Percentiles rank a stretch among this genome's conserved stretches.
These are phyloP conservation scores for Centroberyx gerrardi DNA, from an alignment of 2,797 vertebrate species.

Conservation along the genomic window DNA sequence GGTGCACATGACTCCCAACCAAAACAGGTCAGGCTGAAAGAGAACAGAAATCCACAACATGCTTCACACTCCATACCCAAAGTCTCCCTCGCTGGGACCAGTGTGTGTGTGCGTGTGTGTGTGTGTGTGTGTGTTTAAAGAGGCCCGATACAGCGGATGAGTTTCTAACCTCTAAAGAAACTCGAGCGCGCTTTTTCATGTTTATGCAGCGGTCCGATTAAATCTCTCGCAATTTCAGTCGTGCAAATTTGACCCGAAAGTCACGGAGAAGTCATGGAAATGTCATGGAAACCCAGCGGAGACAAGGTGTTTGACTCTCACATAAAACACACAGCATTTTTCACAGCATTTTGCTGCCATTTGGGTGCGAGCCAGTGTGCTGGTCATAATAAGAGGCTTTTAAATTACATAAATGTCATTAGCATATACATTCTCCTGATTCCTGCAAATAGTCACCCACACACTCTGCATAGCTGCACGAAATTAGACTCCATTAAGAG, in stretches of 20 bases:
- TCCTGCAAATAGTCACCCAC: slow-evolving; percentile 19
- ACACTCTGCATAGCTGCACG: slow-evolving; percentile 38
- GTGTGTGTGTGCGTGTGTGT: too few species aligned
- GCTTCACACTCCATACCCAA: slow-evolving; percentile 16
- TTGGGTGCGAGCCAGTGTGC: slow-evolving; percentile 23
- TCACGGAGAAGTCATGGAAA: background rate
- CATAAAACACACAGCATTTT: slow-evolving; percentile 19
- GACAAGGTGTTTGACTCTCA: slow-evolving; percentile 30
- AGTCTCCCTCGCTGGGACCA: background rate
- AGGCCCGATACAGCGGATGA: background rate
- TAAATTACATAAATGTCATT: slow-evolving; percentile 48
- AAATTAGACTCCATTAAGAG: slow-evolving; percentile 30
- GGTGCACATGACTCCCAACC: slow-evolving; percentile 49
- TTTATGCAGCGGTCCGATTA: too few species aligned
- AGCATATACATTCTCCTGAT: slow-evolving; percentile 19
- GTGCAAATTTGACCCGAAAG: background rate
- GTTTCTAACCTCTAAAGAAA: too few species aligned
- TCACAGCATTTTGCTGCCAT: slow-evolving; percentile 21
- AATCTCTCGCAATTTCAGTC: too few species aligned
- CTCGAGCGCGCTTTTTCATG: too few species aligned
- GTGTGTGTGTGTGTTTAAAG: background rate
- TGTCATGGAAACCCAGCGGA: slow-evolving; percentile 21
- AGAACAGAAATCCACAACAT: slow-evolving; percentile 46
- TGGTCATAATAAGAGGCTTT: slow-evolving; percentile 26
- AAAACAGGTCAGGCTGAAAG: slow-evolving; percentile 73